Evolutionary conservation across 2,113 vertebrate genomes (phyloP).

Genomic region (Elachura formosa): DNA sequence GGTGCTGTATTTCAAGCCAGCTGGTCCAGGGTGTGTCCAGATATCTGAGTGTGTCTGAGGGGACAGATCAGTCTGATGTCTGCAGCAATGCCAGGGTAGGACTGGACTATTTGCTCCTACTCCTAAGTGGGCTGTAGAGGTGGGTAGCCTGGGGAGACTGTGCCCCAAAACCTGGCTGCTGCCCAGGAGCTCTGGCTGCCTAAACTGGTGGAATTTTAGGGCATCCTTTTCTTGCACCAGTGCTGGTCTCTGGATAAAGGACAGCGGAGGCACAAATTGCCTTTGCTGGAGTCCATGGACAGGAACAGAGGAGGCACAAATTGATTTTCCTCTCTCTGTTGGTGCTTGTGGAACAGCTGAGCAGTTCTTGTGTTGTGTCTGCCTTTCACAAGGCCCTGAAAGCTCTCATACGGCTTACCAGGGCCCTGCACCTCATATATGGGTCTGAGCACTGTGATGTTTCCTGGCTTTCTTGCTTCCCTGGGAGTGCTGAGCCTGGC

Average conservation of each 20-base stretch:
- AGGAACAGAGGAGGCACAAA: not conserved
- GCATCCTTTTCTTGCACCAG: not conserved
- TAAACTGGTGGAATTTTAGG: not conserved
- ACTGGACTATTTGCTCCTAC: not conserved
- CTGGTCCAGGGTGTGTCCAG: not conserved
- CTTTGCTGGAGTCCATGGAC: not conserved
- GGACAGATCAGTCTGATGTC: not conserved
- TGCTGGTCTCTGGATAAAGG: not conserved
- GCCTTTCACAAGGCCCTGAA: not conserved
- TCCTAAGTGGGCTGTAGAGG: not conserved
- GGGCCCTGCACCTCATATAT: fast-evolving
- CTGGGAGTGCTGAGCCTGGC: not conserved
- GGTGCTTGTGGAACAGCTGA: not conserved
- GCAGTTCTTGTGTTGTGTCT: not conserved
- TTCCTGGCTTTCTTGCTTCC: not conserved
- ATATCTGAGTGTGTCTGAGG: not conserved
- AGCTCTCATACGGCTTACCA: not conserved
- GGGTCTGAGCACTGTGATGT: not conserved
- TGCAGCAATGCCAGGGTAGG: not conserved
- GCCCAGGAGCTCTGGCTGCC: fast-evolving
- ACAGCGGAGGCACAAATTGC: fast-evolving
- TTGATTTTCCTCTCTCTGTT: not conserved
- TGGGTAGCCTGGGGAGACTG: not conserved
- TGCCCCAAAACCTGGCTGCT: not conserved
- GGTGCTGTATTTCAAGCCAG: not conserved